Evolutionary conservation across 2,888 invertebrate species (phyloP).

Genomic region (Pasiphila rectangulata): DNA sequence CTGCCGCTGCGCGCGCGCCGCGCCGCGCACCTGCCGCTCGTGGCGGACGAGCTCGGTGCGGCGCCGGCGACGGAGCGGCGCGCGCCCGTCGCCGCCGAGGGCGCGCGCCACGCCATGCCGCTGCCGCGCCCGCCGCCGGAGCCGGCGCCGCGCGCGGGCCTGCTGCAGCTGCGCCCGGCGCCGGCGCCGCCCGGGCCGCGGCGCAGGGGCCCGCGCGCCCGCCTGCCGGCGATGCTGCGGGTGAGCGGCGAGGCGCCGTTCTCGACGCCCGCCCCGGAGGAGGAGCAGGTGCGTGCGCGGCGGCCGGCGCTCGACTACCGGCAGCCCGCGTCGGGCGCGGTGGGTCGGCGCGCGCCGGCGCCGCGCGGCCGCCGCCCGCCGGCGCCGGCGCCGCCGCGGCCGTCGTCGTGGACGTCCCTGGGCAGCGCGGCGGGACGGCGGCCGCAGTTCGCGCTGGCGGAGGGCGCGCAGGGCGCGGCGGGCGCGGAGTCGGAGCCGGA

Average conservation of each 20-base stretch:
- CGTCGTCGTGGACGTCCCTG: slow-evolving; percentile 20
- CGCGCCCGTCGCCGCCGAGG: slow-evolving; percentile 20
- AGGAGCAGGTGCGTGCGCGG: slow-evolving; percentile 27
- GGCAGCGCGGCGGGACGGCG: slow-evolving; percentile 29
- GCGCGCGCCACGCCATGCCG: slow-evolving; percentile 14
- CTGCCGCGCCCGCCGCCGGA: slow-evolving; percentile 23
- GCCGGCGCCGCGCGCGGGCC: slow-evolving; percentile 20
- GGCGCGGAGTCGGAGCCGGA: slow-evolving; percentile 27
- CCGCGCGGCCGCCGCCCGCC: slow-evolving; percentile 28
- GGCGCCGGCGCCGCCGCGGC: slow-evolving; percentile 34
- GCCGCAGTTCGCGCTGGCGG: slow-evolving; percentile 46
- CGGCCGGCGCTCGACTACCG: slow-evolving; percentile 34
- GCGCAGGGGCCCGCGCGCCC: slow-evolving; percentile 33
- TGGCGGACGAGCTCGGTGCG: slow-evolving; percentile 36
- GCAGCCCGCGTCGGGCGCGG: slow-evolving; percentile 30
- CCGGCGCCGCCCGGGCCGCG: slow-evolving; percentile 29
- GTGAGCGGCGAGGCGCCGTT: slow-evolving; percentile 28
- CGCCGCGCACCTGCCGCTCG: slow-evolving; percentile 27
- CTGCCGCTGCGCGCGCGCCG: slow-evolving; percentile 54
- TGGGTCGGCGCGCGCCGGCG: slow-evolving; percentile 34
- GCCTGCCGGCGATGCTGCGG: slow-evolving; percentile 24
- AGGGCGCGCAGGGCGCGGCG: slow-evolving; percentile 30
- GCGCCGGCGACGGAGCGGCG: slow-evolving; percentile 30
- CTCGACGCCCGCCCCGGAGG: slow-evolving; percentile 23
- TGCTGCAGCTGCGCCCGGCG: slow-evolving; percentile 20